A percentile compares a stretch with the other conserved stretches of the same genome.
phyloP scores from a whole-genome alignment of 2,113 vertebrate genomes.

The Crotalus helleri region DNA sequence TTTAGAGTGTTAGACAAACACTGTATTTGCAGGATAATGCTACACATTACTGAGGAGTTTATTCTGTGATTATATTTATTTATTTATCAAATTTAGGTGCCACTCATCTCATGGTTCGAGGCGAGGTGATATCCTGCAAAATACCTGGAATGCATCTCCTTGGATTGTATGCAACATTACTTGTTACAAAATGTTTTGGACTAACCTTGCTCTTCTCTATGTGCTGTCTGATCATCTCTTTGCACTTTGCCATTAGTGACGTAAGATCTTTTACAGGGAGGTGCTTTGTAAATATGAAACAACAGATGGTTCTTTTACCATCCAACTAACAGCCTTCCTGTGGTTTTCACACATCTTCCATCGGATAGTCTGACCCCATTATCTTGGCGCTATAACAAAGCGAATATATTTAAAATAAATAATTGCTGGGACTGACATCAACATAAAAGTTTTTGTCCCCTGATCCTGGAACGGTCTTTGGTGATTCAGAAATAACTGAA shows the following conservation, averaged over 20 bases:
- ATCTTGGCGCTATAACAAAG: neutral
- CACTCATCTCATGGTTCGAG: neutral
- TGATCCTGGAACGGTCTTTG: neutral
- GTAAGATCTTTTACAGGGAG: neutral
- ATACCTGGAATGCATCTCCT: neutral
- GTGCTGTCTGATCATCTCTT: neutral
- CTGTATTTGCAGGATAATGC: neutral
- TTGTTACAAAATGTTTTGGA: neutral
- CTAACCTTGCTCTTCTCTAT: neutral
- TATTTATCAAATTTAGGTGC: neutral
- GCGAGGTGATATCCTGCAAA: neutral
- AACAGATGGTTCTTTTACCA: constrained; percentile 8
- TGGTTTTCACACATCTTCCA: constrained; percentile 6
- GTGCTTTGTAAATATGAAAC: neutral
- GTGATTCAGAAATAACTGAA: neutral
- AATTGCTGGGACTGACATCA: neutral
- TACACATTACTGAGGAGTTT: neutral
- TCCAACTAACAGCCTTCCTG: neutral
- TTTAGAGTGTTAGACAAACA: neutral
- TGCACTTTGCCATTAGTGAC: neutral
- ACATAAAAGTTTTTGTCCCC: neutral
- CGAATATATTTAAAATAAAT: neutral
- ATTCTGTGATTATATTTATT: neutral
- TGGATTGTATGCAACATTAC: neutral
- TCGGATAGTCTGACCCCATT: constrained; percentile 13